Evolutionary conservation across 2,888 invertebrate genomes (phyloP).

Genomic region (Ectemnius lituratus): DNA sequence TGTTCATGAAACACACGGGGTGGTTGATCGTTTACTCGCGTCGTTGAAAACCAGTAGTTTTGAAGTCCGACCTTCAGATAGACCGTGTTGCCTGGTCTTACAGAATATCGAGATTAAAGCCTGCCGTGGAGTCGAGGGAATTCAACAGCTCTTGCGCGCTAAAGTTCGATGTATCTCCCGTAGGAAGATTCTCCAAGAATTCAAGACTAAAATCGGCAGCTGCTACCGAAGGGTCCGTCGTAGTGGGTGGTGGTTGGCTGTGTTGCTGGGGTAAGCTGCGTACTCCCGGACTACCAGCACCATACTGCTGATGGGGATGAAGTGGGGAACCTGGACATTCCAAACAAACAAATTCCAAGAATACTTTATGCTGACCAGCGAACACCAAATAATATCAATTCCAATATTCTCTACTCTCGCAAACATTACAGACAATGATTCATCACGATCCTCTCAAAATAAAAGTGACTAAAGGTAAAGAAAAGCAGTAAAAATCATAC

Average conservation of each 20-base stretch:
- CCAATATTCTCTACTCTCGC: neutral
- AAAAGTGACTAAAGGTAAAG: neutral
- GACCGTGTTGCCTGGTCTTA: constrained; percentile 61
- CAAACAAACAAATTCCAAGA: neutral
- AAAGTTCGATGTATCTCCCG: constrained; percentile 86
- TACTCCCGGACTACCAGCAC: constrained; percentile 72
- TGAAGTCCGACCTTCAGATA: constrained; percentile 40
- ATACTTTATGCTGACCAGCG: constrained; percentile 5
- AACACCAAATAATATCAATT: neutral
- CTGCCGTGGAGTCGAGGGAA: constrained; percentile 88
- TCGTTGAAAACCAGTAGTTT: constrained; percentile 32
- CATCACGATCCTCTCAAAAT: too few relatives aligned
- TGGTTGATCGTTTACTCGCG: constrained; percentile 31
- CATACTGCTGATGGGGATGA: constrained; percentile 77
- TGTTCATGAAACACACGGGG: constrained; percentile 15
- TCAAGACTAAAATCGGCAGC: constrained; percentile 88
- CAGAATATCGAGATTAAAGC: constrained; percentile 77
- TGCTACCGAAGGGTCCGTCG: constrained; percentile 70
- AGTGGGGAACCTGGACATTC: constrained; percentile 72
- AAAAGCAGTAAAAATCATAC: constrained; percentile 63
- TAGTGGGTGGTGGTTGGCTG: constrained; percentile 66
- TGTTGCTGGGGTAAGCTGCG: constrained; percentile 68
- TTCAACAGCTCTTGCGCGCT: constrained; percentile 90
- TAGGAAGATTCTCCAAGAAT: constrained; percentile 90
- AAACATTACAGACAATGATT: too few relatives aligned